Conservation (phyloP, 2,797 vertebrate genomes). For the Pogonophryne albipinna region DNA sequence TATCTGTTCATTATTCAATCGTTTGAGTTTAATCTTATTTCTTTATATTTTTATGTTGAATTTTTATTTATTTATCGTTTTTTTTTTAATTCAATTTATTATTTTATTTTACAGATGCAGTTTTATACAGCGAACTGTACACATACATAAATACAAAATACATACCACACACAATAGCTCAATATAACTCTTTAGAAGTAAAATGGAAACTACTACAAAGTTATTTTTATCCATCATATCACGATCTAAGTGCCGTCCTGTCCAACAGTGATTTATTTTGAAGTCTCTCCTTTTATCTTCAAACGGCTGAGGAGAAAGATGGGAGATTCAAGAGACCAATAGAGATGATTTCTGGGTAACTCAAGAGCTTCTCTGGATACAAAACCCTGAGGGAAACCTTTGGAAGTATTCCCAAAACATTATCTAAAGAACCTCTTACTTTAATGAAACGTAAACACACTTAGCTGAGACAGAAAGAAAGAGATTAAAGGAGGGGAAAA, state of each 20-base stretch:
- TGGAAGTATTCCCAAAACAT: neutral
- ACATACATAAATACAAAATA: too few species aligned
- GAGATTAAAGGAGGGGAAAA: conserved; percentile 23
- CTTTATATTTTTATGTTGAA: too few species aligned
- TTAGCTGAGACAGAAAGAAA: neutral
- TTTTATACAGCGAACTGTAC: too few species aligned
- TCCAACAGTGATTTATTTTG: neutral
- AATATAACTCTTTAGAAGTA: too few species aligned
- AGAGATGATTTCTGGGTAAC: neutral
- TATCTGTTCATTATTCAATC: too few species aligned
- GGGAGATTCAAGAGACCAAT: neutral
- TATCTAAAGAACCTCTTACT: neutral
- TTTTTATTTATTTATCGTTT: too few species aligned
- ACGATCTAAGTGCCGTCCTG: neutral
- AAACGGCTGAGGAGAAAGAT: neutral
- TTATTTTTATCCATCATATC: too few species aligned
- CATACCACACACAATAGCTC: too few species aligned
- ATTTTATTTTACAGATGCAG: too few species aligned
- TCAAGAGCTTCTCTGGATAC: neutral
- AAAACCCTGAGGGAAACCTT: neutral
- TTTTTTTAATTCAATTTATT: neutral
- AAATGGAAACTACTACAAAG: too few species aligned
- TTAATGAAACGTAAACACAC: conserved; percentile 38
- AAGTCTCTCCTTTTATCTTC: conserved; percentile 3
- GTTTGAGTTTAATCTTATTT: neutral